A percentile compares a stretch with the other conserved stretches of the same genome.
Conservation (phyloP, 2,113 vertebrate genomes). For the Lycocorax pyrrhopterus region DNA sequence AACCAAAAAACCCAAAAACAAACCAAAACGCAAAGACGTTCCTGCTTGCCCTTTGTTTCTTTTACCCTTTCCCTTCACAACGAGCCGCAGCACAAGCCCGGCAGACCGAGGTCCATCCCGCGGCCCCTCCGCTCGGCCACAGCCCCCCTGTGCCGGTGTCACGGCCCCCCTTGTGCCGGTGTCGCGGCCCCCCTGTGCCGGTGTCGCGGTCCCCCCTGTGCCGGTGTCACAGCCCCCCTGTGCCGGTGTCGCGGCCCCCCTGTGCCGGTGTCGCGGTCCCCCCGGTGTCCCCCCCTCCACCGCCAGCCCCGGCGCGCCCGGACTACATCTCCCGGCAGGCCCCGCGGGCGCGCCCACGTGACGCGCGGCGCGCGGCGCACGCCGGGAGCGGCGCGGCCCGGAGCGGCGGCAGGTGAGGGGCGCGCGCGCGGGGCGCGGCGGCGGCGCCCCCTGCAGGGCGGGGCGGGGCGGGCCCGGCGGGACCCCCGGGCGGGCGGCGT, state of each 20-base stretch:
- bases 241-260: neutral
- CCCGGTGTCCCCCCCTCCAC: neutral
- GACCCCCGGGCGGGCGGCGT: too few species aligned
- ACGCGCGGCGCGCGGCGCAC: neutral
- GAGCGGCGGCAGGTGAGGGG: neutral
- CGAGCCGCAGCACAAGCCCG: neutral
- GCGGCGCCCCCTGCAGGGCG: too few species aligned
- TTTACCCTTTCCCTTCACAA: neutral
- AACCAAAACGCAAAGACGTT: neutral
- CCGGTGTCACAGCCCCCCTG: neutral
- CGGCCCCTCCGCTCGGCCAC: too few species aligned
- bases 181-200: too few species aligned
- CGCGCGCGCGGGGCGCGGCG: too few species aligned
- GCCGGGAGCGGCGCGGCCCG: neutral
- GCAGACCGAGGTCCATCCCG: neutral
- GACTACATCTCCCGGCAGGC: neutral
- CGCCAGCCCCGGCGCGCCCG: neutral
- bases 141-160: neutral
- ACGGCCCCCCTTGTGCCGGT: too few species aligned
- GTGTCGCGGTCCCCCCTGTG: neutral
- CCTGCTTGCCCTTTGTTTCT: neutral
- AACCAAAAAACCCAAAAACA: too few species aligned
- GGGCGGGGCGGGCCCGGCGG: too few species aligned
- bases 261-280: neutral
- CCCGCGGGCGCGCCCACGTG: neutral